These are phyloP conservation scores for Aelia acuminata DNA, from an alignment of 2,888 invertebrate genomes.

Conservation along the genomic window DNA sequence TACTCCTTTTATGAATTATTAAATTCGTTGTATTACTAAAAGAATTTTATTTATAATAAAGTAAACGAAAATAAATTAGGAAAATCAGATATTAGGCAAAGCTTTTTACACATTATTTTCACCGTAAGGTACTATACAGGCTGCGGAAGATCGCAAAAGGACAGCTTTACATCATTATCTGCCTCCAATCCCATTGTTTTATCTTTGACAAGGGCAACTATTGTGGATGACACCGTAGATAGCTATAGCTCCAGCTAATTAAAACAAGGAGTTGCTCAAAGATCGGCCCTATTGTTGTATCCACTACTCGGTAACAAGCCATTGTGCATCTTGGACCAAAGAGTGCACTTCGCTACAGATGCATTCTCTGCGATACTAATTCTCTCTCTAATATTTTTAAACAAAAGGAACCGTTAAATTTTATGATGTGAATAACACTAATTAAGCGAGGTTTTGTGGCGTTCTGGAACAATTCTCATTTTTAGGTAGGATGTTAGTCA, in stretches of 20 bases:
- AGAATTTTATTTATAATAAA: too few relatives aligned
- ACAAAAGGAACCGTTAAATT: background rate
- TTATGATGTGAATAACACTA: background rate
- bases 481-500: background rate
- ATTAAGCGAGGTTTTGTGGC: background rate
- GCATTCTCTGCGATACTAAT: background rate
- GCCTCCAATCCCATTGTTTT: background rate
- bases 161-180: too few relatives aligned
- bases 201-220: background rate
- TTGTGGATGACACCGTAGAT: background rate
- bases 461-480: background rate
- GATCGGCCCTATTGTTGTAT: background rate
- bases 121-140: background rate
- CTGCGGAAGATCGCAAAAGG: too few relatives aligned
- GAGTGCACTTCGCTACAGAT: background rate
- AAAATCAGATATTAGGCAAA: too few relatives aligned
- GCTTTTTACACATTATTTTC: too few relatives aligned
- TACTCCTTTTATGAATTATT: too few relatives aligned
- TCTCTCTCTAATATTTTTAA: background rate
- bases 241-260: background rate
- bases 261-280: slow-evolving; percentile 3
- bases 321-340: background rate
- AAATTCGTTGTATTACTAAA: too few relatives aligned
- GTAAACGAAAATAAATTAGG: too few relatives aligned
- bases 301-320: background rate